Evolutionary conservation across 2,888 invertebrate species (phyloP), one percentile per base, ranked within the genome.

Genomic region (Pollenia griseotomentosa): DNA sequence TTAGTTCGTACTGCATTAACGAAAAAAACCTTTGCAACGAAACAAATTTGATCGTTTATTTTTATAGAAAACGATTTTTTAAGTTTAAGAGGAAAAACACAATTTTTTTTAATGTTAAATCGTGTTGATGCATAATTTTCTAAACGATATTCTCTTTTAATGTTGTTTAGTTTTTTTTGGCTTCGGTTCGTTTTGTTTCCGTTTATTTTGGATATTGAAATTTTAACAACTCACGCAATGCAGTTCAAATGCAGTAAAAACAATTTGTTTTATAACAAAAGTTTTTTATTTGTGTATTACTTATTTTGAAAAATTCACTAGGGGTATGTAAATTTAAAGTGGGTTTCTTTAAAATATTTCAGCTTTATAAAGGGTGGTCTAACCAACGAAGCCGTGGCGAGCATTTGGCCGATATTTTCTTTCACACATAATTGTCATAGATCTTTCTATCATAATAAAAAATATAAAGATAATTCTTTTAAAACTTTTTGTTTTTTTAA

Each of bases 91-190:
- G 61, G n/a, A 84, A 87, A 84, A 84, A 65, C 63, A 82, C 78
- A 4, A 84, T 82, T 81, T 48, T 81, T 87, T 87, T 87, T 84
- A 87, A 83, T 84, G 84, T 74, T 63, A 87, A 84, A 87, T 87
- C 87, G 87, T 87, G 87, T 84, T 78, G 81, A 82, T 87, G 87
- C 84, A 84, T 82, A 87, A 81, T 87, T 87, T 84, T 84, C 65
- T 66, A 53, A 73, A 63, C 53, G 84, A 84, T 87, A 87, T 66
- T 77, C 61, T 16, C 51, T 33, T 46, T 68, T 59, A 42, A 46
- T 12, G 12, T 7, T 14, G n/a, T n/a, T 33, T 51, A 51, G 40
- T 63, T 51, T 11, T n/a, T 33, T 33, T 74, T 46, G 7, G 16
- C 42, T 68, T 75, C 61, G 12, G 16, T 16, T 59, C 12, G 55